phyloP scores from a whole-genome alignment of 2,888 invertebrate species.

The Chrysotoxum bicinctum region DNA sequence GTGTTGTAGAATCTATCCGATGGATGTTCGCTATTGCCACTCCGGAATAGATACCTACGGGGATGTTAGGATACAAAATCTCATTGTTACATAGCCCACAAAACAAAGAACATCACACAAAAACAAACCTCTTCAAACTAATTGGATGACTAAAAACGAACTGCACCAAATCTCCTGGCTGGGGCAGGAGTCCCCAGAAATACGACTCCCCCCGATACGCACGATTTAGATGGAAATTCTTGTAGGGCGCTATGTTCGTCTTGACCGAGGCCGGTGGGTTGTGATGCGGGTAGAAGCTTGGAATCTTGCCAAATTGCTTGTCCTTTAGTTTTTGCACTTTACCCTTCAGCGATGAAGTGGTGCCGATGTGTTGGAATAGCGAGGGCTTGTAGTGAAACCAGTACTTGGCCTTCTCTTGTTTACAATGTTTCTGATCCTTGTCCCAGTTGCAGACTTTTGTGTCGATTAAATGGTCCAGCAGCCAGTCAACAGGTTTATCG shows the following conservation, averaged over 20 bases:
- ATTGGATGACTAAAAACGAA: slow-evolving; percentile 91
- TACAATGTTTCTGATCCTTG: slow-evolving; percentile 92
- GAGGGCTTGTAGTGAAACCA: slow-evolving; percentile 95
- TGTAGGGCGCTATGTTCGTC: slow-evolving; percentile 90
- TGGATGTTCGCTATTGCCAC: slow-evolving; percentile 94
- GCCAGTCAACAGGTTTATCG: slow-evolving; percentile 98
- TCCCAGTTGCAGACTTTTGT: slow-evolving; percentile 94
- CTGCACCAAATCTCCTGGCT: slow-evolving; percentile 89
- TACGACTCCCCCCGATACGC: slow-evolving; percentile 94
- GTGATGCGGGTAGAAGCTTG: slow-evolving; percentile 89
- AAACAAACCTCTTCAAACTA: slow-evolving; percentile 85
- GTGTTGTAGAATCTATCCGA: slow-evolving; percentile 94
- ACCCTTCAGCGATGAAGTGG: slow-evolving; percentile 96
- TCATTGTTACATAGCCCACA: not conserved
- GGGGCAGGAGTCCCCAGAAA: slow-evolving; percentile 95
- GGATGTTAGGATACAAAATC: not conserved
- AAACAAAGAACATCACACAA: not conserved
- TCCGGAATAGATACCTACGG: slow-evolving; percentile 89
- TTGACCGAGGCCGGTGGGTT: slow-evolving; percentile 88
- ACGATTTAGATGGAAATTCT: slow-evolving; percentile 88
- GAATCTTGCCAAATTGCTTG: slow-evolving; percentile 92
- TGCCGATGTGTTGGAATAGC: slow-evolving; percentile 97
- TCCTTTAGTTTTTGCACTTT: slow-evolving; percentile 98
- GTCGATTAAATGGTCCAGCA: slow-evolving; percentile 93
- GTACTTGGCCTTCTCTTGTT: slow-evolving; percentile 87